A percentile compares a stretch with the other conserved stretches of the same genome.
Evolutionary conservation across 2,113 vertebrate genomes (phyloP).

Genomic region (Rhinolophus sinicus): DNA sequence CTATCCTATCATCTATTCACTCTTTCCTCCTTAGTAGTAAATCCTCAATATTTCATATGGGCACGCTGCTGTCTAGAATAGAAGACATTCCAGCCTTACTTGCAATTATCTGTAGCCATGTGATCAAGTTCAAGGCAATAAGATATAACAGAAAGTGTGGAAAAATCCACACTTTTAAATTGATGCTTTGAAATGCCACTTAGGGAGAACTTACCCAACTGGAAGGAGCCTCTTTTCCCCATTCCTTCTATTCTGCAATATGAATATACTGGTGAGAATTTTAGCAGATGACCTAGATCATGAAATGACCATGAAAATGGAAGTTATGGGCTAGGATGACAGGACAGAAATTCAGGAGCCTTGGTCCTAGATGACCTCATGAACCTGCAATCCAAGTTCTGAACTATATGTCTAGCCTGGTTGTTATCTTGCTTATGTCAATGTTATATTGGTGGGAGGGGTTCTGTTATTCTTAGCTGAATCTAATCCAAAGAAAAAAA

Average conservation of each 20-base stretch:
- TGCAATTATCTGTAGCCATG: neutral
- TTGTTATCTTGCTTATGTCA: neutral
- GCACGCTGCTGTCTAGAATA: neutral
- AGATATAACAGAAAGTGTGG: neutral
- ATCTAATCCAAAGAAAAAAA: constrained; percentile 19
- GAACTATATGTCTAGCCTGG: neutral
- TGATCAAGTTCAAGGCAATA: constrained; percentile 30
- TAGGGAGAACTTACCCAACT: neutral
- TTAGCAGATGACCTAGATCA: neutral
- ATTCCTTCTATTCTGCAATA: neutral
- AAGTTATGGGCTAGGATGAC: neutral
- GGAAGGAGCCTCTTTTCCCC: neutral
- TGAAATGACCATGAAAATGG: neutral
- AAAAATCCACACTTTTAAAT: neutral
- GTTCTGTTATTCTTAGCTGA: neutral
- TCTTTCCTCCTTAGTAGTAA: neutral
- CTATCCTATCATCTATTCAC: neutral
- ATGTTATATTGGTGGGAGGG: neutral
- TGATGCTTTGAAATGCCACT: neutral
- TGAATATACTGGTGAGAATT: neutral
- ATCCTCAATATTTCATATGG: neutral
- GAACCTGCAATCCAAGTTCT: neutral
- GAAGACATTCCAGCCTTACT: neutral
- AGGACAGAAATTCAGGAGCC: neutral
- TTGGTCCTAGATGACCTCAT: neutral